These are phyloP conservation scores for Pelosia muscerda DNA, from an alignment of 2,888 invertebrate genomes.

Conservation along the genomic window DNA sequence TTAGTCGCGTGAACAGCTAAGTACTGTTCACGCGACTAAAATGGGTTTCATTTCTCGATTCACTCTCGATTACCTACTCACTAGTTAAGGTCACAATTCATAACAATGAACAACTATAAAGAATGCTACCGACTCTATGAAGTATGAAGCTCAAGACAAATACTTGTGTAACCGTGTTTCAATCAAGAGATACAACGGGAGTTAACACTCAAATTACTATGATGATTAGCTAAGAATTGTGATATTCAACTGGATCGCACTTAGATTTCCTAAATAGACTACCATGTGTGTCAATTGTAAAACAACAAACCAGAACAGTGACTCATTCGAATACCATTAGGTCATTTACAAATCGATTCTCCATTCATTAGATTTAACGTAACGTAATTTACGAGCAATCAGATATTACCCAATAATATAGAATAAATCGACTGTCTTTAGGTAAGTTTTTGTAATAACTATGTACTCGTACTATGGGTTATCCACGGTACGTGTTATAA, in stretches of 20 bases:
- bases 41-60: too few relatives aligned
- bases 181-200: too few relatives aligned
- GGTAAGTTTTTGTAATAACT: too few relatives aligned
- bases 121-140: too few relatives aligned
- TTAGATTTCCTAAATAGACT: neutral
- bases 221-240: neutral
- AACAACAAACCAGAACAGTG: conserved; percentile 20
- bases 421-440: too few relatives aligned
- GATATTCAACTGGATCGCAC: too few relatives aligned
- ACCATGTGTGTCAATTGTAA: neutral
- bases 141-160: neutral
- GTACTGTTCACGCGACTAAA: too few relatives aligned
- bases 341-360: conserved; percentile 26
- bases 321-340: conserved; percentile 31
- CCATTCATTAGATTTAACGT: neutral
- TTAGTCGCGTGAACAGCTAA: too few relatives aligned
- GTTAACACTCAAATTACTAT: too few relatives aligned
- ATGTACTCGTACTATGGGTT: too few relatives aligned
- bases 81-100: neutral
- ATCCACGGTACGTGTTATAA: too few relatives aligned
- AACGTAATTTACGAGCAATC: conserved; percentile 32
- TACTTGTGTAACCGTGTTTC: neutral
- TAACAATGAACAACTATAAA: neutral
- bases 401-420: neutral
- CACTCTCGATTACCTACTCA: too few relatives aligned